Evolutionary conservation across 2,113 vertebrate species (phyloP), one percentile per base, ranked within the genome.

Genomic region (Chaetodon trifascialis): DNA sequence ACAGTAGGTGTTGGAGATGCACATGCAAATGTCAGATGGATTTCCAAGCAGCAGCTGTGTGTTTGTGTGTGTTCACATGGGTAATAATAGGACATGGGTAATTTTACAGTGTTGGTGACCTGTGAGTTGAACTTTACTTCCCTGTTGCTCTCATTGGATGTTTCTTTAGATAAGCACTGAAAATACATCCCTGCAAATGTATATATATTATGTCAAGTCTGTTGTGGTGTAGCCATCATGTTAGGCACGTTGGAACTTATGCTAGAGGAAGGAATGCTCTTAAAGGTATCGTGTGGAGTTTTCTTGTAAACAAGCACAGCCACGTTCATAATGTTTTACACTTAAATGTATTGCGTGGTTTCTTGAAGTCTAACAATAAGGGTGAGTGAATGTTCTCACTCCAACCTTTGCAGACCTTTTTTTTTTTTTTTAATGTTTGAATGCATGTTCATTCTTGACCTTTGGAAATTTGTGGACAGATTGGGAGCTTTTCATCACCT

Each of bases 21-120:
- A 56, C 68, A 76, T 81, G 84, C 77, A 84, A 59, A 84, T 86
- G 73, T 81, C 77, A 86, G 65, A 62, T 70, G 38, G 59, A 81
- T 79, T 85, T 66, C 30, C 52, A 64, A 87, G 38, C 68, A 46
- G 54, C 16, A 64, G n/a, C 54, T 34, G 38, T 47, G 21, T 42
- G 12, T 25, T 42, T 59, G 16, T 36, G 36, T 54, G 36, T 64
- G 64, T 63, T 60, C 11, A 40, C 60, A 25, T 49, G 16, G 16
- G 16, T 64, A 11, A 30, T 30, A 30, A 30, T 30, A 30, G 30
- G 30, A 30, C 30, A 30, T 30, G 30, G 30, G 30, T 64, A 9
- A 16, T 65, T 68, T 78, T 54, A 16, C 23, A 30, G 40, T 42
- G 54, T 30, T 42, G 58, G 54, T n/a, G 49, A 25, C 63, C 21